Base-by-base conservation (phyloP, 2,113 vertebrate genomes). In the Orcinus orca region DNA sequence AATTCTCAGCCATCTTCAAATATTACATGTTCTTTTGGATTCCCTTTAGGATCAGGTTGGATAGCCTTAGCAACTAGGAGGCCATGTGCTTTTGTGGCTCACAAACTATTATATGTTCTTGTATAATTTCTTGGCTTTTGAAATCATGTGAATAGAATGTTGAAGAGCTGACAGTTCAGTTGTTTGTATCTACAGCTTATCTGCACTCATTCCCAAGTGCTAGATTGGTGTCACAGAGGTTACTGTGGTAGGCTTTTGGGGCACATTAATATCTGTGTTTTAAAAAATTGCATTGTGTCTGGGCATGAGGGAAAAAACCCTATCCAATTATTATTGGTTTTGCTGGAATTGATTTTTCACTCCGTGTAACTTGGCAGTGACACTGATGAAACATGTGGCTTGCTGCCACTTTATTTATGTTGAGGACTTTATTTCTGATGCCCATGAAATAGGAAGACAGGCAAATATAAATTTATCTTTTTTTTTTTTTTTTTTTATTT, bases 311-410 rank as follows among this genome's bases (percentile, higher is more conserved):
- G 50, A 86, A 89, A 84, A 93, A 50, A n/a, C 26, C 3, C 33
- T 94, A 90, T 91, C 23, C 1, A 44, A 86, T 96, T 96, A 93
- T 97, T 92, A 85, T 36, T 93, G 96, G 60, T 90, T 95, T 96
- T 97, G 38, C 92, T 97, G 92, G 82, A 93, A 97, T 92, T 95
- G 96, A 97, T 82, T 97, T 98, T 97, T 96, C 73, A 76, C 84
- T 87, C 65, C 0, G 5, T 96, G 89, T 88, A 97, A 96, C 89
- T 97, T 90, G 89, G 93, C 89, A 90, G 93, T 76, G 92, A 87
- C 68, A 84, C 8, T 88, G 95, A 97, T 79, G 80, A 95, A 95
- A 93, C 83, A 67, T 25, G 79, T 90, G 92, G 80, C 95, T 90
- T 41, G 5, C 73, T 98, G 89, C 95, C 95, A 95, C 96, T 87